Base-by-base conservation (phyloP, 2,888 invertebrate species). In the Drosophila barbarae region DNA sequence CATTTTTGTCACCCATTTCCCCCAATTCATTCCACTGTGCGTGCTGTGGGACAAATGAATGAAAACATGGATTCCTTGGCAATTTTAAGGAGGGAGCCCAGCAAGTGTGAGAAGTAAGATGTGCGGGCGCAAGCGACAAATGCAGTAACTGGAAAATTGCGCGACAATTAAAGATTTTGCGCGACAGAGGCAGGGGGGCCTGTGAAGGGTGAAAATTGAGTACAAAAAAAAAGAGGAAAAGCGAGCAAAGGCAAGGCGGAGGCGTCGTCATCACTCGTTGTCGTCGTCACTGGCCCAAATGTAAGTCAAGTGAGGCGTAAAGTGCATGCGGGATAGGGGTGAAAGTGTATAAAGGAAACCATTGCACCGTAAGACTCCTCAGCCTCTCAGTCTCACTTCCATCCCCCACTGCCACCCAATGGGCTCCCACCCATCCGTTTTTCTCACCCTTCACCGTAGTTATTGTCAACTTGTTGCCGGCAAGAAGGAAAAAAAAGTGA, bases 141-240 rank as follows among this genome's bases (percentile, higher is more conserved):
- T 80, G 84, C 85, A 85, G 75, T 76, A 79, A 79, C 85, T 84
- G 84, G 86, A 85, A 84, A 84, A 84, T 84, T 81, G 84, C 81
- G 75, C 76, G 76, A 86, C 84, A 84, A 86, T 84, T 84, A 84
- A 86, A 86, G 84, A 83, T 77, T 85, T 85, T 77, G 68, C 78
- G 70, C 75, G 65, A 47, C 56, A 58, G 18, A 18, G 30, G 12
- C n/a, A 7, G 12, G 15, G 15, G 42, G 28, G 34, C 8, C 18
- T 34, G 12, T 5, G 12, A 10, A 26, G 51, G 15, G 9, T 18
- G 26, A 3, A 32, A 36, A 28, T n/a, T 34, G 34, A 21, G 57
- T n/a, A 2, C 23, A 23, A n/a, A 18, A 49, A 18, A 49, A 15
- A 18, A 15, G 10, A 30, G 23, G 18, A 52, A 42, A 44, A 42